Base-by-base conservation (phyloP, 2,797 vertebrate species). In the Pyrocephalus nanus region DNA sequence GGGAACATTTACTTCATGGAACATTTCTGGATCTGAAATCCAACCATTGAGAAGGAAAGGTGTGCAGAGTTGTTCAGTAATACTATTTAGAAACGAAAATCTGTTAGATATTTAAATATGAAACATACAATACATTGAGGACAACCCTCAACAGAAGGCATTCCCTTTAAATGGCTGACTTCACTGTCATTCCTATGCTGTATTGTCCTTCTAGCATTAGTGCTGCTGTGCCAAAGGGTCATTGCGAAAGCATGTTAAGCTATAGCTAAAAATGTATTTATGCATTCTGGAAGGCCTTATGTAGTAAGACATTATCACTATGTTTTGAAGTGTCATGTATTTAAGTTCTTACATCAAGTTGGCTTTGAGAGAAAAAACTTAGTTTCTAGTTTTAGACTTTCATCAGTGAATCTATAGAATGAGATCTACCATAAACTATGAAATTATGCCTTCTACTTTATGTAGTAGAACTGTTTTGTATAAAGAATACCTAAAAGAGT, bases 1-100 rank as follows among this genome's bases (percentile, higher is more conserved):
- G 82, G 61, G 78, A 92, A 78, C 85, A 93, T 89, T 96, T 96
- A 96, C 94, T 95, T 94, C 75, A 90, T 77, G 85, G 58, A 94
- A 75, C 77, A 80, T 92, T 96, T 96, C 88, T 94, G 55, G 53
- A 89, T 73, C 82, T 91, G 60, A 97, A 97, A 91, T 77, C 51
- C 20, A 94, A 32, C 48, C 53, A 76, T 18, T 50, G 27, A 91
- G 54, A 88, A 85, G 45, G 73, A 71, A 88, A 90, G 30, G 54
- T 88, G 62, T 80, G 71, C 54, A 92, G 82, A 93, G 32, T 62
- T 93, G 38, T 66, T 93, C 86, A 90, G 48, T 58, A 85, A 88
- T 29, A 84, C 73, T 73, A 48, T 67, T 80, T 86, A 94, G 81
- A 93, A 97, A 90, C 91, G 2, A 96, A 94, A 91, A 92, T 79